Evolutionary conservation across 2,888 invertebrate genomes (phyloP), one percentile per base, ranked within the genome.

Genomic region (Ditylenchus weischeri): DNA sequence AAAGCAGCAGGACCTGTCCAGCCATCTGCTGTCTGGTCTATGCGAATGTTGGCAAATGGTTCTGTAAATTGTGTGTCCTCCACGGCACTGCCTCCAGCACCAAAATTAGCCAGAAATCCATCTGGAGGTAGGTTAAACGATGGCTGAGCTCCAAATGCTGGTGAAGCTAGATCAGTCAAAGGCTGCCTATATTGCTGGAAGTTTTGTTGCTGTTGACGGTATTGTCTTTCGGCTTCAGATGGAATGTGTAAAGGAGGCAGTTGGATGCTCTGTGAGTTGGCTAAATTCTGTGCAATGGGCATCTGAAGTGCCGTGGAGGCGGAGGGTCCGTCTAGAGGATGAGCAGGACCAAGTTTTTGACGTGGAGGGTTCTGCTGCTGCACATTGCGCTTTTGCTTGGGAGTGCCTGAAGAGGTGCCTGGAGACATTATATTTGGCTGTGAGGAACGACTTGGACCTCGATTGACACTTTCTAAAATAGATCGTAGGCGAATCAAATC

Each of bases 41-140:
- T 54, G 11, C 8, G 11, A 54, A 54, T 54, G n/a, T 54, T 54
- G 54, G 54, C 54, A 54, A 54, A 54, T 54, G 54, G 54, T 54
- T 54, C 54, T 54, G 54, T 54, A 13, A 54, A 54, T 18, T 54
- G 54, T 54, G 54, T 15, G 10, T 23, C 54, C n/a, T 54, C 54
- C 8, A 11, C 3, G 6, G 54, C 54, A 54, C 15, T 43, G 5
- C 43, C 43, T 13, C 13, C 43, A 6, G 8, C 43, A 43, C 5
- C 43, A 8, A 43, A 43, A 2, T 43, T 43, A 8, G 43, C 5
- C 13, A 15, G 2, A 15, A 43, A 54, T 54, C 54, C 54, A 54
- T 54, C 29, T 54, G 11, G 13, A 15, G 54, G 29, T 18, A 54
- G 13, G 54, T 10, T 13, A 29, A 29, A 54, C 3, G 54, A 15